Evolutionary conservation across 2,797 vertebrate genomes (phyloP).

Genomic region (Trachops cirrhosus): DNA sequence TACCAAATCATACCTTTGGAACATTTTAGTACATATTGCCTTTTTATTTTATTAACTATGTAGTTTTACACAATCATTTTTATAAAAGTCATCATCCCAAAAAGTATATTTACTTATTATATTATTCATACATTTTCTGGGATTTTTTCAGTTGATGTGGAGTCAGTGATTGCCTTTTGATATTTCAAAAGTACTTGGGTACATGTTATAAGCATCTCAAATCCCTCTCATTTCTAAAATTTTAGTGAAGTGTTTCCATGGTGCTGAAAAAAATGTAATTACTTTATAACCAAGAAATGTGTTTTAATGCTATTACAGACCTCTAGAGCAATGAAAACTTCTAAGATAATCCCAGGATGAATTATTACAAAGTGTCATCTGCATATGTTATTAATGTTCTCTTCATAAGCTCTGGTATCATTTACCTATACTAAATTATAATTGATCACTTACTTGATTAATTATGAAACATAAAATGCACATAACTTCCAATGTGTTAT

Average conservation of each 20-base stretch:
- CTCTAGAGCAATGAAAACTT: constrained; percentile 65
- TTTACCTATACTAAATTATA: constrained; percentile 72
- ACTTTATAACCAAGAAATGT: constrained; percentile 73
- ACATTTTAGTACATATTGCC: background rate
- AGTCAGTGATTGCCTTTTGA: constrained; percentile 56
- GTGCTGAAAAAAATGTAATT: constrained; percentile 67
- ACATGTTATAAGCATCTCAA: constrained; percentile 38
- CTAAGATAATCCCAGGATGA: constrained; percentile 64
- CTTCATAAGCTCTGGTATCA: constrained; percentile 71
- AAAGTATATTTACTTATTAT: constrained; percentile 64
- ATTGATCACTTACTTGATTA: constrained; percentile 73
- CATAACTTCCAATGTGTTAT: background rate
- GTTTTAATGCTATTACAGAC: constrained; percentile 66
- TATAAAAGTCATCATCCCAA: constrained; percentile 26
- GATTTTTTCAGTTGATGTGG: constrained; percentile 32
- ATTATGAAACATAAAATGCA: constrained; percentile 57
- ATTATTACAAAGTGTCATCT: constrained; percentile 75
- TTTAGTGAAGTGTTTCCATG: constrained; percentile 68
- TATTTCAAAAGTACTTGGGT: constrained; percentile 55
- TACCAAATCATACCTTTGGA: constrained; percentile 13
- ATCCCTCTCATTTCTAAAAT: constrained; percentile 36
- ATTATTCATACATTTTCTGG: constrained; percentile 46
- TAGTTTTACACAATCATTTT: constrained; percentile 43
- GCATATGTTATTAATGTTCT: constrained; percentile 76
- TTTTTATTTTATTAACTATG: constrained; percentile 53